These are phyloP conservation scores for Salvelinus fontinalis DNA, from an alignment of 2,113 vertebrate genomes.

Conservation along the genomic window DNA sequence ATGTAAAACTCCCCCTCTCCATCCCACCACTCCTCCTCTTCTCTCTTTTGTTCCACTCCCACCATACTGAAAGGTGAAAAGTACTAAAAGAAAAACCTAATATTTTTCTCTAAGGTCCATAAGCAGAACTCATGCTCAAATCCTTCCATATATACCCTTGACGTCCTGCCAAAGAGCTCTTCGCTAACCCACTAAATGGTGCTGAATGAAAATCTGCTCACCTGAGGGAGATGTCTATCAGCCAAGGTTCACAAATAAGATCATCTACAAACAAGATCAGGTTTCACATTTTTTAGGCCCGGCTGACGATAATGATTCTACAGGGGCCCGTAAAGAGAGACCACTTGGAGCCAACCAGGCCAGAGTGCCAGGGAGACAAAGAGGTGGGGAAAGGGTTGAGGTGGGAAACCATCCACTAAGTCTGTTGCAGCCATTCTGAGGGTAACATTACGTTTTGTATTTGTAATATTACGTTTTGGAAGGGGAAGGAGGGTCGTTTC, in stretches of 20 bases:
- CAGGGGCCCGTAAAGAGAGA: not conserved
- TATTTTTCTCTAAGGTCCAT: slow-evolving; percentile 6
- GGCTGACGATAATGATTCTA: not conserved
- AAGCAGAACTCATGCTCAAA: slow-evolving; percentile 13
- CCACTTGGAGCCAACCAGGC: not conserved
- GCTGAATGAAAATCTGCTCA: slow-evolving; percentile 26
- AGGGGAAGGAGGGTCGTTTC: slow-evolving; percentile 30
- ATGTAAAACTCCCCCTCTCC: not conserved
- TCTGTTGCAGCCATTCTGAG: not conserved
- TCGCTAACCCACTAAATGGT: slow-evolving; percentile 6
- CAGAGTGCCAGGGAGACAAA: slow-evolving; percentile 3
- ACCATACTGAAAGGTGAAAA: slow-evolving; percentile 20
- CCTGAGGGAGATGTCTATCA: slow-evolving; percentile 31
- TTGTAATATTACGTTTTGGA: not conserved
- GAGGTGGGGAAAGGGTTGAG: slow-evolving; percentile 8
- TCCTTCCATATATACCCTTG: slow-evolving; percentile 3
- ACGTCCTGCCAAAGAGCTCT: not conserved
- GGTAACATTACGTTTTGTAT: not conserved
- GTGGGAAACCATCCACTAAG: slow-evolving; percentile 1
- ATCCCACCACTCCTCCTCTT: not conserved
- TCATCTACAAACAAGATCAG: slow-evolving; percentile 34
- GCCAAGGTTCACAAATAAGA: slow-evolving; percentile 39
- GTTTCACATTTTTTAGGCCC: slow-evolving; percentile 27
- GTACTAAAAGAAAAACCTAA: not conserved
- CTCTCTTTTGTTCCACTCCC: slow-evolving; percentile 13